A percentile compares a stretch with the other conserved stretches of the same genome.
These are phyloP conservation scores for Drosophila orena DNA, from an alignment of 1,140 invertebrate genomes.

Conservation along the genomic window DNA sequence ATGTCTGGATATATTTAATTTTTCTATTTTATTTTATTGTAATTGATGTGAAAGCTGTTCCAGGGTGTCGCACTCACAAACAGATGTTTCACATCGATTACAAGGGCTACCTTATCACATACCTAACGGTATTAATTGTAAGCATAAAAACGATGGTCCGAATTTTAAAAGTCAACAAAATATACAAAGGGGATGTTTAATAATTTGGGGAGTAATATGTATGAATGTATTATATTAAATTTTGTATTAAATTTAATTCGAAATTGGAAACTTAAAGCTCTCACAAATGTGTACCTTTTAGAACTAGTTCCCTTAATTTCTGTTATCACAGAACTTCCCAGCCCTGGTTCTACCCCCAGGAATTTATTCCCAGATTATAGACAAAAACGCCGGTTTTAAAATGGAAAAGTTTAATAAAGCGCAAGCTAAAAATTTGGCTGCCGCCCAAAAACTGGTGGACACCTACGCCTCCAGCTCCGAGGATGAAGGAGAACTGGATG, in stretches of 20 bases:
- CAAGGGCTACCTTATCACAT: constrained; percentile 16
- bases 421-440: constrained; percentile 87
- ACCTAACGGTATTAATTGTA: background rate
- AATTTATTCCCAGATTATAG: constrained; percentile 8
- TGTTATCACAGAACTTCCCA: constrained; percentile 18
- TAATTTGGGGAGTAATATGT: background rate
- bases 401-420: constrained; percentile 81
- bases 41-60: constrained; percentile 41
- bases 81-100: constrained; percentile 20
- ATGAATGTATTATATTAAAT: background rate
- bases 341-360: constrained; percentile 22
- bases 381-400: constrained; percentile 38
- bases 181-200: background rate
- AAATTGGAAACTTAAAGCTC: background rate
- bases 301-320: constrained; percentile 6
- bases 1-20: constrained; percentile 43
- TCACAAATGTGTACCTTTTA: no score
- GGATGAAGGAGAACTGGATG: constrained; percentile 86
- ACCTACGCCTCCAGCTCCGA: constrained; percentile 86
- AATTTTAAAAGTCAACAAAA: background rate
- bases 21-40: constrained; percentile 53
- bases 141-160: background rate
- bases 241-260: background rate
- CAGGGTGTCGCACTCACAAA: constrained; percentile 38
- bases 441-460: constrained; percentile 86